Base-by-base conservation (phyloP, 1,140 invertebrate genomes). In the Drosophila guanche region DNA sequence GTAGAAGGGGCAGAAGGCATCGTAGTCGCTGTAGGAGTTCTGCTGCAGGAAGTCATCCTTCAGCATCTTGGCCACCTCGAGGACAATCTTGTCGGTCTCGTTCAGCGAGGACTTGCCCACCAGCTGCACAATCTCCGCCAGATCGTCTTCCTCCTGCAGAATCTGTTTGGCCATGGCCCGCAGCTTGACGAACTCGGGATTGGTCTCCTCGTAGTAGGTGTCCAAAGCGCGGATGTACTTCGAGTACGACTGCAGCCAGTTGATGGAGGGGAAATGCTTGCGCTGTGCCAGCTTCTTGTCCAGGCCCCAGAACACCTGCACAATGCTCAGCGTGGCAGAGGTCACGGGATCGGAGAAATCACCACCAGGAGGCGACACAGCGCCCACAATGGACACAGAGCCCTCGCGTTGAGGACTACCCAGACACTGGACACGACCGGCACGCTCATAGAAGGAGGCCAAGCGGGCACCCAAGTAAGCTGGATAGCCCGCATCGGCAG, bases 261-360 rank as follows among this genome's bases (percentile, higher is more conserved):
- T 99, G 91, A 99, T 98, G 46, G 98, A 99, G n/a, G 99, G 99
- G 94, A 99, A 99, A 93, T 99, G 99, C 93, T 99, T 99, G 52
- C 99, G 94, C 92, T 99, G 99, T 0, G 99, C 99, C 40, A 99
- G 93, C 92, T 99, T 99, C 92, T 99, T 99, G 92, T 99, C 99
- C 76, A 99, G 93, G 69, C 99, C 99, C 99, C 99, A 99, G 93
- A 99, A 99, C 91, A 99, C 99, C 93, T 99, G 99, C 12, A 99
- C 99, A 92, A 99, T 99, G 95, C 98, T 97, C 43, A 99, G 94
- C 4, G 99, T 99, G 54, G 99, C 98, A 1, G 98, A 98, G 3
- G 99, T 99, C 14, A 99, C 99, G 57, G 99, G 99, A 94, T 99
- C 99, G 20, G 99, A 99, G 94, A 99, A 99, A 92, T 99, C 99